Percentiles rank a stretch among this genome's conserved stretches.
Evolutionary conservation across 2,888 invertebrate species (phyloP).

Genomic region (Hypolimnas misippus): DNA sequence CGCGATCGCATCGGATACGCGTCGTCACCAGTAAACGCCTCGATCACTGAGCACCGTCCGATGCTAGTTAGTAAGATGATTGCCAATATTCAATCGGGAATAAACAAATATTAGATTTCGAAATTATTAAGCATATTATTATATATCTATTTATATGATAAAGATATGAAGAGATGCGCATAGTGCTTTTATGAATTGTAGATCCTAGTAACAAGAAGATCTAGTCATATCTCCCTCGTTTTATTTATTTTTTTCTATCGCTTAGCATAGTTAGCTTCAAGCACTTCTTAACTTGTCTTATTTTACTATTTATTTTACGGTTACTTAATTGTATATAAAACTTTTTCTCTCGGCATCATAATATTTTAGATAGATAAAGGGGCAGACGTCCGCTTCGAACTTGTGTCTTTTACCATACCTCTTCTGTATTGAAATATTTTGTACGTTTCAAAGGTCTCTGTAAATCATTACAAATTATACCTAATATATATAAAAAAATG

Average conservation of each 20-base stretch:
- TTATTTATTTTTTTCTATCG: conserved; percentile 78
- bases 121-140: conserved; percentile 79
- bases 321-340: conserved; percentile 29
- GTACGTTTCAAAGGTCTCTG: conserved; percentile 25
- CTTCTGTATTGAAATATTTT: conserved; percentile 44
- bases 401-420: conserved; percentile 14
- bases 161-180: conserved; percentile 81
- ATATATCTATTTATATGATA: conserved; percentile 81
- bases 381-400: conserved; percentile 19
- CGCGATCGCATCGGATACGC: conserved; percentile 22
- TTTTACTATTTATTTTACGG: conserved; percentile 37
- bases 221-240: conserved; percentile 83
- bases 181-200: conserved; percentile 83
- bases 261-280: conserved; percentile 85
- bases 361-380: conserved; percentile 35
- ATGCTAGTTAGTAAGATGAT: conserved; percentile 77
- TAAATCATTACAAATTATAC: conserved; percentile 36
- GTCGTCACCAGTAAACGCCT: conserved; percentile 31
- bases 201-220: conserved; percentile 79
- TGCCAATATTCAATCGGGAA: conserved; percentile 81
- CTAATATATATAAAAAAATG: conserved; percentile 43
- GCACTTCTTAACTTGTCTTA: conserved; percentile 56
- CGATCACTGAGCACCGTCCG: conserved; percentile 57
- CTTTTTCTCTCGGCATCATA: conserved; percentile 16
- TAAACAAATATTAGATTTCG: conserved; percentile 76